Conservation (phyloP, 2,113 vertebrate species). For the Spea multiplicata region DNA sequence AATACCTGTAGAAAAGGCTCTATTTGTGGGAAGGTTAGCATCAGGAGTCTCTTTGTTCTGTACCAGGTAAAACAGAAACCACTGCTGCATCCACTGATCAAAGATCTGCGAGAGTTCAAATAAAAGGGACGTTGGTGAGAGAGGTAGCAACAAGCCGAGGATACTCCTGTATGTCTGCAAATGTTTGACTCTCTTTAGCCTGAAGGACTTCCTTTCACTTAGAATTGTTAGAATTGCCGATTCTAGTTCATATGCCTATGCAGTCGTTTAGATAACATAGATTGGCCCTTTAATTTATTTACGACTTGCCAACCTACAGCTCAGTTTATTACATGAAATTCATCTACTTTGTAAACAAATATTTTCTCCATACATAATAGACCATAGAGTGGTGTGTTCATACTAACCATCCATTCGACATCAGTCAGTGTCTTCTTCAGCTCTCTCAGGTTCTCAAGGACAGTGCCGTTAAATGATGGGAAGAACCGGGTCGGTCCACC, state of each 20-base stretch:
- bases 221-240: neutral
- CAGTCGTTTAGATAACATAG: no score
- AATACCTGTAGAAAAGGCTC: neutral
- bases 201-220: neutral
- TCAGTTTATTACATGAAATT: no score
- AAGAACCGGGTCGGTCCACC: constrained; percentile 62
- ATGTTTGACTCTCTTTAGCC: neutral
- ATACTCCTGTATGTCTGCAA: neutral
- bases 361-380: no score
- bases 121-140: neutral
- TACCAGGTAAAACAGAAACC: constrained; percentile 83
- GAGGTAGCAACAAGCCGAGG: neutral
- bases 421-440: constrained; percentile 64
- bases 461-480: constrained; percentile 69
- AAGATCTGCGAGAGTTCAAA: constrained; percentile 65
- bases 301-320: no score
- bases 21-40: neutral
- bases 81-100: constrained; percentile 81
- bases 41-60: constrained; percentile 55
- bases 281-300: no score
- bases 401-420: constrained; percentile 70
- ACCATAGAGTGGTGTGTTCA: neutral
- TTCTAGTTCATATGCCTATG: no score
- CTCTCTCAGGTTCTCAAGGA: constrained; percentile 69
- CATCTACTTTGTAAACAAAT: no score